Percentiles rank a stretch among this genome's conserved stretches.
phyloP scores from a whole-genome alignment of 2,888 invertebrate genomes.

The Amblyteles armatorius region DNA sequence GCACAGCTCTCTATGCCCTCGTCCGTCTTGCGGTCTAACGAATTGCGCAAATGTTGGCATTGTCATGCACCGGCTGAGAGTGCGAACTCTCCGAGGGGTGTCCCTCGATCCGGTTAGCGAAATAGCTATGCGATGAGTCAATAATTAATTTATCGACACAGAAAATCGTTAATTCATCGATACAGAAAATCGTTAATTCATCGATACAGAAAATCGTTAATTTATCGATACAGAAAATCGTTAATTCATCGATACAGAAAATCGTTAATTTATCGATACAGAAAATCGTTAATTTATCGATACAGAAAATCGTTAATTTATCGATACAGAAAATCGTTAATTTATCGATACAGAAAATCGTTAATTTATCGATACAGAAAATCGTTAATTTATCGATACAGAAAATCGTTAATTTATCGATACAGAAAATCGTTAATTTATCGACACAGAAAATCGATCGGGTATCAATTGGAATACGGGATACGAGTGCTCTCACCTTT shows the following conservation, averaged over 20 bases:
- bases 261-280: conserved; percentile 29
- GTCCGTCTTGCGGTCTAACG: not conserved
- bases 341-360: not conserved
- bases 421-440: conserved; percentile 11
- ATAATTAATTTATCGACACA: not conserved
- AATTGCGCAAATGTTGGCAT: not conserved
- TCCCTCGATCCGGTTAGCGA: not conserved
- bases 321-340: not conserved
- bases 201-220: not conserved
- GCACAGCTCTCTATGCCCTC: not conserved
- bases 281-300: too few species aligned
- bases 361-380: conserved; percentile 29
- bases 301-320: too few species aligned
- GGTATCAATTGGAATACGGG: conserved; percentile 30
- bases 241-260: not conserved
- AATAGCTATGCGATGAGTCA: not conserved
- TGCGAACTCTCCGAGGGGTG: not conserved
- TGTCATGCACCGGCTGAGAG: not conserved
- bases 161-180: not conserved
- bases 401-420: not conserved
- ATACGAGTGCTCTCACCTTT: conserved; percentile 75
- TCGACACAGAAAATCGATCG: not conserved
- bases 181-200: conserved; percentile 10
- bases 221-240: too few species aligned
- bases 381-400: not conserved